Base-by-base conservation (phyloP, 2,113 vertebrate species). In the Nerophis ophidion region DNA sequence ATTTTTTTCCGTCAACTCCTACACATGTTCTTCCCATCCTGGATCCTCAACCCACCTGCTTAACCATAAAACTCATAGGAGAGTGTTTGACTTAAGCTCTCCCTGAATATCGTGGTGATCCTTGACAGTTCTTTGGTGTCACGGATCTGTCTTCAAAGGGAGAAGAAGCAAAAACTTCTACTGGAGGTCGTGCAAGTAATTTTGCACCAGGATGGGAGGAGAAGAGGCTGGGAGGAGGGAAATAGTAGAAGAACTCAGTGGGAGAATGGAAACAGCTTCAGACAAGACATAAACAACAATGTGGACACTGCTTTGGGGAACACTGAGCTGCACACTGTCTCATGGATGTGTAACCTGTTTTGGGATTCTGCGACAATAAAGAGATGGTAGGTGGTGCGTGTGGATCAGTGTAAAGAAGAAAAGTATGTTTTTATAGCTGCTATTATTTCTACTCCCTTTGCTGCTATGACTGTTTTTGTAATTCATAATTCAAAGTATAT, bases 171-270 rank as follows among this genome's bases (percentile, higher is more conserved):
- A 45, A 7, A 15, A 11, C 72, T 40, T 72, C 66, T 78, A 63
- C 63, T 60, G 65, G 52, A 19, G 59, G 76, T 70, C 62, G 9
- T 61, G 67, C 61, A 66, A 76, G 84, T 86, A 84, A 86, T 76
- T 80, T 72, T 84, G 81, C 83, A 84, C 86, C 69, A n/a, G 68
- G 72, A 81, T 76, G 68, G 80, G 72, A 84, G 82, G 80, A 83
- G 82, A 84, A 68, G 72, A 57, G 66, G 61, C 40, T 68, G 80
- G 85, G 74, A 81, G 80, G 81, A 81, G 81, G 80, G 80, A 81
- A 81, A 59, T 63, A 77, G 77, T 71, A 67, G 60, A 75, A 66
- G 66, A 81, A 65, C 65, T 71, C 72, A 72, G 78, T 40, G 59
- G 72, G 80, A 79, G 75, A 86, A 84, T 82, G 75, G 79, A 81